These are phyloP conservation scores for western clawed frog (Xenopus tropicalis) DNA, from an alignment of 2,113 vertebrate species.

Conservation along the genomic window DNA sequence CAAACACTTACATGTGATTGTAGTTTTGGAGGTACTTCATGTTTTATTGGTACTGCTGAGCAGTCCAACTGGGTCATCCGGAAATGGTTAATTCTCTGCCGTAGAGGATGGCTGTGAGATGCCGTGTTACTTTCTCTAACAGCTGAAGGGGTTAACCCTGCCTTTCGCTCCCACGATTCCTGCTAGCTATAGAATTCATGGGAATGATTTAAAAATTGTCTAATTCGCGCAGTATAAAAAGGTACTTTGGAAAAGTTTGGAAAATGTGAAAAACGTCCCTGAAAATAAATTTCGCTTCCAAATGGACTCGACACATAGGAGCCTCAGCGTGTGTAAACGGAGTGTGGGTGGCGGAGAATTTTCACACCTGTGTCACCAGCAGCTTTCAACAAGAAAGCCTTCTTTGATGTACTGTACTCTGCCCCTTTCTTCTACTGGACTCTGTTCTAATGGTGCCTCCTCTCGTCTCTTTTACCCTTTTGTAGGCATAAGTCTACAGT, in stretches of 20 bases:
- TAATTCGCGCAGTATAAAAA: conserved; percentile 3
- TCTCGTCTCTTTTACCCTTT: not conserved
- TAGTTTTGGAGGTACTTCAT: too few species aligned
- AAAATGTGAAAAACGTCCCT: conserved; percentile 19
- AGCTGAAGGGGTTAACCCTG: not conserved
- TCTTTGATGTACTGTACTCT: conserved; percentile 13
- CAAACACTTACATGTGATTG: too few species aligned
- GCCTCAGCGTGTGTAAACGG: conserved; percentile 27
- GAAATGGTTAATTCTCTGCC: not conserved
- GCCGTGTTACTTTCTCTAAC: not conserved
- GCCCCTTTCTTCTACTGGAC: not conserved
- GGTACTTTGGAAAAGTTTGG: conserved; percentile 13
- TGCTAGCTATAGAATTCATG: not conserved
- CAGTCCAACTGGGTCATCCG: too few species aligned
- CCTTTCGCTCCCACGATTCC: not conserved
- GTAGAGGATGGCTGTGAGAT: not conserved
- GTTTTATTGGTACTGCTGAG: too few species aligned
- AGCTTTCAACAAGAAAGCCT: conserved; percentile 11
- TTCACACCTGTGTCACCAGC: conserved; percentile 31
- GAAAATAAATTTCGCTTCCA: conserved; percentile 28
- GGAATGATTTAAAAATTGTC: conserved; percentile 3
- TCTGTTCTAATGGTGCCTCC: not conserved
- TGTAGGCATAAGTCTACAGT: not conserved
- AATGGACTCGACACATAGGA: conserved; percentile 28
- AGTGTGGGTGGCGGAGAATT: conserved; percentile 29